Evolutionary conservation across 1,140 invertebrate genomes (phyloP).

Genomic region (Bombyx mori): ASM3026992v2 NC_085127.1:1254001-1254500

Average conservation of each 20-base stretch:
- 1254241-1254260: background rate
- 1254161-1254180: background rate
- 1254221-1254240: background rate
- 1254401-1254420: too few species aligned
- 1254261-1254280: too few species aligned
- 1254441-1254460: too few species aligned
- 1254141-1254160: constrained; percentile 12
- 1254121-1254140: constrained; percentile 15
- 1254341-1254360: too few species aligned
- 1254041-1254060: constrained; percentile 14
- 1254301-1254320: too few species aligned
- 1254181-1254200: background rate
- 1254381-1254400: too few species aligned
- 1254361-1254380: too few species aligned
- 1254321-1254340: too few species aligned
- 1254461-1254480: too few species aligned
- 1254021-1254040: constrained; percentile 11
- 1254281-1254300: too few species aligned
- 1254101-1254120: constrained; percentile 14
- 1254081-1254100: constrained; percentile 12
- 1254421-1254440: too few species aligned
- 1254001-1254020: background rate
- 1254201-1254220: background rate
- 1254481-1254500: too few species aligned
- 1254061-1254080: constrained; percentile 10